A percentile compares a stretch with the other conserved stretches of the same genome.
phyloP scores from a whole-genome alignment of 1,140 invertebrate species.

The Aphelinus certus region DNA sequence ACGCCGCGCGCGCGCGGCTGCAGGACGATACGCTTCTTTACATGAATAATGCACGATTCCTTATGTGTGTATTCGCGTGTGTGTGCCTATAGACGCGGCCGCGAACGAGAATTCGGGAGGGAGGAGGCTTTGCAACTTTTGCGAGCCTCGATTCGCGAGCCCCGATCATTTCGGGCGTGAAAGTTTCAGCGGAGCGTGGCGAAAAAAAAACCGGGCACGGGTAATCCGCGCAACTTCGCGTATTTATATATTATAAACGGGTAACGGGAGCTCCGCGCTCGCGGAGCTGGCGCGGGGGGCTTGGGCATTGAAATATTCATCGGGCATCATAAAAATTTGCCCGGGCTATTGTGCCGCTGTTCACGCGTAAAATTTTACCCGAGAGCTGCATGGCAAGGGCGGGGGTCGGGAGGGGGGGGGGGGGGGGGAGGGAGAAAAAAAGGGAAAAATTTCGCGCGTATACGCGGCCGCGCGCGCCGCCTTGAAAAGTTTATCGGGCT shows the following conservation, averaged over 20 bases:
- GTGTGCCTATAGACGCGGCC: too few relatives aligned
- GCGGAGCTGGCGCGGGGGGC: not conserved
- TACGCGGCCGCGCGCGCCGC: too few relatives aligned
- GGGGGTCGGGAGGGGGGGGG: not conserved
- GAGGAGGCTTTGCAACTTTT: too few relatives aligned
- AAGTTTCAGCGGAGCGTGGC: constrained; percentile 2
- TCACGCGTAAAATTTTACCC: constrained; percentile 15
- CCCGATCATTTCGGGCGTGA: constrained; percentile 14
- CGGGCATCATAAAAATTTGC: constrained; percentile 18
- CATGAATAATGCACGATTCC: too few relatives aligned
- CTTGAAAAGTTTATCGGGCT: too few relatives aligned
- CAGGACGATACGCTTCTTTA: too few relatives aligned
- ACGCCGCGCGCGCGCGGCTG: not conserved
- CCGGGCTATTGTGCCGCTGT: not conserved
- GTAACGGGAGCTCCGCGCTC: too few relatives aligned
- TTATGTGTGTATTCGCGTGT: too few relatives aligned
- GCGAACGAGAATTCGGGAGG: too few relatives aligned
- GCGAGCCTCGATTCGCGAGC: too few relatives aligned
- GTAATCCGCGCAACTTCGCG: not conserved
- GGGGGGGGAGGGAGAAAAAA: not conserved
- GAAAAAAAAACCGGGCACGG: too few relatives aligned
- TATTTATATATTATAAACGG: constrained; percentile 22
- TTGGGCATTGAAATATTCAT: constrained; percentile 24
- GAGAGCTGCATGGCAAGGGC: not conserved
- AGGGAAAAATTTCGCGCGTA: too few relatives aligned